phyloP scores from a whole-genome alignment of 2,113 vertebrate species.

The Suncus etruscus region DNA sequence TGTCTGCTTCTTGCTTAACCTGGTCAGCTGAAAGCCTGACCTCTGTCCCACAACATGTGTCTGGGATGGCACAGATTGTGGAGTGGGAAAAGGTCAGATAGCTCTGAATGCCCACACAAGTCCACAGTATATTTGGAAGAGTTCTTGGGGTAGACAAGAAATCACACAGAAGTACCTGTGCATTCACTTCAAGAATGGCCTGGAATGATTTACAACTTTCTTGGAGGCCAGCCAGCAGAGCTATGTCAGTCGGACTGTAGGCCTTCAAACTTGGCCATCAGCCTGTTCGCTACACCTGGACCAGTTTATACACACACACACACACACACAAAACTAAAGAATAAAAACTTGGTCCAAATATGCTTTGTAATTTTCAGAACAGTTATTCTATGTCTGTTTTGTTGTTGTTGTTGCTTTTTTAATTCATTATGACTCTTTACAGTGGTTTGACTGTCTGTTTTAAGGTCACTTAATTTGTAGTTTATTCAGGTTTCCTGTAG shows the following conservation, averaged over 20 bases:
- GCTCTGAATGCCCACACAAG: neutral
- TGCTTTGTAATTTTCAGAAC: neutral
- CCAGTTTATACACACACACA: constrained; percentile 5
- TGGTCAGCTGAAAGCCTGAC: neutral
- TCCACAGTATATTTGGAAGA: neutral
- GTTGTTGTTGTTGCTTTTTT: neutral
- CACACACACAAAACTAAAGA: constrained; percentile 43
- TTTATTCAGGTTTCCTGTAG: neutral
- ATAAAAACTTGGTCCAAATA: neutral
- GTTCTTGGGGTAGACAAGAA: neutral
- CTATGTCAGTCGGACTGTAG: neutral
- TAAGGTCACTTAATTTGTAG: neutral
- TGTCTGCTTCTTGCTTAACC: neutral
- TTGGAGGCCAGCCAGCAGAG: neutral
- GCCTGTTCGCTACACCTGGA: neutral
- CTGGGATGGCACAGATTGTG: neutral
- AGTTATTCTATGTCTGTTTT: neutral
- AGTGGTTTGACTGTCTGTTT: constrained; percentile 10
- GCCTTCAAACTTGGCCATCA: constrained; percentile 13
- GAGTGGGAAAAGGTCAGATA: neutral
- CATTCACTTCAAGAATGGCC: neutral
- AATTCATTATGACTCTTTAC: neutral
- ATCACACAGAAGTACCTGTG: neutral
- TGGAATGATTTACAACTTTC: neutral
- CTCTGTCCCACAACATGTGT: neutral